Base-by-base conservation (phyloP, 2,797 vertebrate genomes). In the Myoxocephalus aenaeus region DNA sequence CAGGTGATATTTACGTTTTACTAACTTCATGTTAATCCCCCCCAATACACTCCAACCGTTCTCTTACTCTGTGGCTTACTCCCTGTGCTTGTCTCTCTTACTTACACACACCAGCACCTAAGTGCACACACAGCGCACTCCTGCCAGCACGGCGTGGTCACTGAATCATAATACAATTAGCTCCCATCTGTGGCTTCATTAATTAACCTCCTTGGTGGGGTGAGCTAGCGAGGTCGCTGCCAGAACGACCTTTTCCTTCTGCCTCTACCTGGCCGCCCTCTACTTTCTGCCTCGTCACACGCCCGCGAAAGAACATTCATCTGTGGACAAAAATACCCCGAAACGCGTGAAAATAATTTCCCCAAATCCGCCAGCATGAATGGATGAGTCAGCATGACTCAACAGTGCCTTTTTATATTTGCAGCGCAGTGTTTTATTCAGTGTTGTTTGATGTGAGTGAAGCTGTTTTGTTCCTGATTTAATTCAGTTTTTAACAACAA, bases 1-100 rank as follows among this genome's bases (percentile, higher is more conserved):
- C 80, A 97, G 98, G 98, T 99, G 94, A 90, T 91, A 87, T 48
- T 29, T 63, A 64, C 17, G 58, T 76, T 67, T 71, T 54, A 46
- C 7, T 64, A 56, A 63, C 32, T 68, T 81, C 2, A 73, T 75
- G 86, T 77, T 48, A 73, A 54, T 75, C 66, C 63, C 17, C 12
- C 25, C 38, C 54, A 69, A 58, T 32, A 32, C 71, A 66, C 18
- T 48, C 44, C 40, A 25, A 34, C 27, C 51, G 71, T 22, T 46
- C 48, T 65, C 75, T 46, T 32, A 22, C 64, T 36, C n/a, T 38
- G 44, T 83, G 58, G 18, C 57, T 20, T 17, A n/a, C 63, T 42
- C 63, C 32, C 14, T 68, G 57, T 67, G 34, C 40, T 48, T 80
- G 38, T 73, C 70, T 81, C 34, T 46, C 51, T 67, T 18, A 29